Conservation (phyloP, 2,888 invertebrate genomes). For the Sphaeridia pumilis region DNA sequence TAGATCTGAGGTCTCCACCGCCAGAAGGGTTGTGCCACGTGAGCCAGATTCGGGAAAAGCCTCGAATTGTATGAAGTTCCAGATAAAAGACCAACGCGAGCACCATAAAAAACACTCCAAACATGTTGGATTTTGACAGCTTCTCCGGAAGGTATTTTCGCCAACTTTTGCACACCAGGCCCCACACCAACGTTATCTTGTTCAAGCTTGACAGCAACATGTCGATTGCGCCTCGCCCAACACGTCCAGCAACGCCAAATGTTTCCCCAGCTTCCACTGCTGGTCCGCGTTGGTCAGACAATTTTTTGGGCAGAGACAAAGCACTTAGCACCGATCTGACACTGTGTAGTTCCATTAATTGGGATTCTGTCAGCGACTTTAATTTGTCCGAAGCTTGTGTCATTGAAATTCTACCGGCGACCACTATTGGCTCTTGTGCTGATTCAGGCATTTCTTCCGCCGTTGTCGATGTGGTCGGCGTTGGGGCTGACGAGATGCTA, state of each 20-base stretch:
- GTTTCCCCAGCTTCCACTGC: too few species aligned
- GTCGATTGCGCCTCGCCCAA: too few species aligned
- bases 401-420: slow-evolving; percentile 18
- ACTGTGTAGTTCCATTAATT: slow-evolving; percentile 23
- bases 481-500: too few species aligned
- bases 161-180: not conserved
- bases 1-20: slow-evolving; percentile 35
- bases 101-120: slow-evolving; percentile 33
- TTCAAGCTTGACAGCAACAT: too few species aligned
- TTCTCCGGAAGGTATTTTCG: slow-evolving; percentile 22
- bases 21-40: slow-evolving; percentile 38
- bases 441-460: too few species aligned
- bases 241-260: too few species aligned
- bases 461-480: too few species aligned
- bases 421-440: too few species aligned
- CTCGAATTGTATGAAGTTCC: slow-evolving; percentile 37
- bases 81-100: slow-evolving; percentile 36
- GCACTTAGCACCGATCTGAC: slow-evolving; percentile 30
- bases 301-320: too few species aligned
- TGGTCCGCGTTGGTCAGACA: too few species aligned
- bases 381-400: slow-evolving; percentile 23
- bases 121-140: slow-evolving; percentile 30
- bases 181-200: too few species aligned
- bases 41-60: slow-evolving; percentile 37
- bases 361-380: slow-evolving; percentile 19